These are phyloP conservation scores for Aspiorhynchus laticeps DNA, from an alignment of 2,113 vertebrate genomes.

Conservation along the genomic window DNA sequence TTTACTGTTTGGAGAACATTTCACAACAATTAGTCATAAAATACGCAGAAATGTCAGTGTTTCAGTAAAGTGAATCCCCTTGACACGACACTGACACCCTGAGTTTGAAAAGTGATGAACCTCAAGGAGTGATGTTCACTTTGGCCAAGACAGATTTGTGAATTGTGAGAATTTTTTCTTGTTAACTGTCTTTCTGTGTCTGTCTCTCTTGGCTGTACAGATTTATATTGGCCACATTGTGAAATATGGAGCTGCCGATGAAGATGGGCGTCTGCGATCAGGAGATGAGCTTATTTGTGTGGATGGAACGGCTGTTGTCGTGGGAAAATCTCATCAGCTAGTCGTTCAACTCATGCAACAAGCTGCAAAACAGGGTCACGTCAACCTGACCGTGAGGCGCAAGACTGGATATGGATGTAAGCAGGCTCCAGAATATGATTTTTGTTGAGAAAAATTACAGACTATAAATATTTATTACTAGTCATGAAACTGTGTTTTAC, in stretches of 20 bases:
- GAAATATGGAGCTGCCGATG: conserved; percentile 93
- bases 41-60: background rate
- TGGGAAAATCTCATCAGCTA: conserved; percentile 97
- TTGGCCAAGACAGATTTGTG: background rate
- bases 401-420: conserved; percentile 90
- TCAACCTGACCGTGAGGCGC: conserved; percentile 95
- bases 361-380: conserved; percentile 97
- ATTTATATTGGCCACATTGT: conserved; percentile 99
- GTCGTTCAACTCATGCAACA: conserved; percentile 99
- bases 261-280: conserved; percentile 92
- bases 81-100: background rate
- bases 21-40: conserved; percentile 13
- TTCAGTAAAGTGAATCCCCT: background rate
- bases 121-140: background rate
- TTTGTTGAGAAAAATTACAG: background rate
- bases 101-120: background rate
- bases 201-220: conserved; percentile 65
- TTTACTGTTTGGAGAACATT: background rate
- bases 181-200: background rate
- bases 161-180: background rate
- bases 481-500: background rate
- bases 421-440: conserved; percentile 47
- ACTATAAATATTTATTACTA: background rate
- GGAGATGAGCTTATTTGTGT: conserved; percentile 96
- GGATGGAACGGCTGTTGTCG: conserved; percentile 94